Evolutionary conservation across 2,113 vertebrate species (phyloP), one percentile per base, ranked within the genome.

Genomic region (Triplophysa rosa): DNA sequence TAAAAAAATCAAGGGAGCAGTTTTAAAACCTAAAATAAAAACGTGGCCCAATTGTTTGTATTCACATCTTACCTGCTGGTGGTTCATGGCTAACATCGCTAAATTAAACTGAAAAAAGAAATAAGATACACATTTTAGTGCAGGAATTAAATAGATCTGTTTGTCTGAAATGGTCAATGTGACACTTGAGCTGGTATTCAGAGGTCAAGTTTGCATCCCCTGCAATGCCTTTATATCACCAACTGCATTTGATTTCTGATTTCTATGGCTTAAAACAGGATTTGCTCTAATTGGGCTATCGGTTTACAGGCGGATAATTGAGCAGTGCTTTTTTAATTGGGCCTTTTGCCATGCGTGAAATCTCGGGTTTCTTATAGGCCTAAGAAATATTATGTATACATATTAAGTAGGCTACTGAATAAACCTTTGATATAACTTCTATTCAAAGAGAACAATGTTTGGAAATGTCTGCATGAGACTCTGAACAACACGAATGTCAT

Each of bases 401-500:
- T 9, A 58, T 21, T 52, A 52, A 52, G 4, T 52, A 47, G 45
- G 13, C 45, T 47, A 52, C 49, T 1, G 16, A 52, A 21, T 21
- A 9, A 37, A 8, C 9, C 3, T 2, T 58, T 17, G n/a, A 8
- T n/a, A 19, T 11, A 8, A 16, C 6, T 40, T 59, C 23, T 54
- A 29, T 42, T 9, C 9, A 13, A 26, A 19, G 16, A 72, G 29
- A 59, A 10, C 1, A 37, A 21, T 9, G n/a, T 58, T 58, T 58
- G n/a, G 54, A 56, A 58, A 71, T 37, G 19, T 54, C 67, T 29
- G 24, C 24, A 70, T 16, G 14, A 8, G 17, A 8, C 16, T 63
- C 72, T 58, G 37, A 14, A 61, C 24, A 54, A 19, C 68, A 37
- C 29, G 16, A 72, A 72, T 72, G 70, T 72, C 54, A 42, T 14